Conservation (phyloP, 2,797 vertebrate genomes). For the Psittacula derbiana region DNA sequence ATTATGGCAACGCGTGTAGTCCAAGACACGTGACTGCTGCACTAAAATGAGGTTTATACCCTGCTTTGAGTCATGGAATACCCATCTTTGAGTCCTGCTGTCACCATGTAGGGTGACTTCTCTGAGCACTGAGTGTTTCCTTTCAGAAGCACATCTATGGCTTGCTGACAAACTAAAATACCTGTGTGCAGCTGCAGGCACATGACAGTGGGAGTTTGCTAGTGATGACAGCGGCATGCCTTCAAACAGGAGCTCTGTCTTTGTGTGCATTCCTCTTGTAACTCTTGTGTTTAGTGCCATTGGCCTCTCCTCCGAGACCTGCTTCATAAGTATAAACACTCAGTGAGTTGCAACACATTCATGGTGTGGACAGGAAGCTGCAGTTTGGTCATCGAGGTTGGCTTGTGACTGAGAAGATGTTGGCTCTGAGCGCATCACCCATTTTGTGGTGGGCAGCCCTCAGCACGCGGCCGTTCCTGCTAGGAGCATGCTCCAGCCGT, state of each 20-base stretch:
- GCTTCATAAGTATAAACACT: rapidly evolving
- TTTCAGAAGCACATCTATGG: not conserved
- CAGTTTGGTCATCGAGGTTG: not conserved
- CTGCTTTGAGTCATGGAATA: not conserved
- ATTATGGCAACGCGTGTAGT: rapidly evolving
- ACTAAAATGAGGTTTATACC: not conserved
- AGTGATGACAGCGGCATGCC: rapidly evolving
- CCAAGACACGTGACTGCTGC: not conserved
- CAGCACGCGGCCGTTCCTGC: rapidly evolving
- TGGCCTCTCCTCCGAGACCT: rapidly evolving
- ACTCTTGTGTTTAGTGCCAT: rapidly evolving
- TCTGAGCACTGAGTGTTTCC: not conserved
- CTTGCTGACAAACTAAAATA: not conserved
- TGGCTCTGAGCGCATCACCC: not conserved
- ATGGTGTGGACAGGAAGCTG: rapidly evolving
- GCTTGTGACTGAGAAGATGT: not conserved
- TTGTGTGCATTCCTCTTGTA: not conserved
- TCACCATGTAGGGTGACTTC: not conserved
- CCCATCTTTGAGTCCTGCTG: not conserved
- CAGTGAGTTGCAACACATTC: rapidly evolving
- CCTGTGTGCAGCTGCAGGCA: not conserved
- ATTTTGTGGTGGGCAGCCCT: not conserved
- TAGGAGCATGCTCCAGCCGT: not conserved
- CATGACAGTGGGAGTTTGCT: rapidly evolving
- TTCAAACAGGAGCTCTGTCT: not conserved